These are phyloP conservation scores for Drosophila orosa DNA, from an alignment of 1,140 invertebrate genomes.

Conservation along the genomic window DNA sequence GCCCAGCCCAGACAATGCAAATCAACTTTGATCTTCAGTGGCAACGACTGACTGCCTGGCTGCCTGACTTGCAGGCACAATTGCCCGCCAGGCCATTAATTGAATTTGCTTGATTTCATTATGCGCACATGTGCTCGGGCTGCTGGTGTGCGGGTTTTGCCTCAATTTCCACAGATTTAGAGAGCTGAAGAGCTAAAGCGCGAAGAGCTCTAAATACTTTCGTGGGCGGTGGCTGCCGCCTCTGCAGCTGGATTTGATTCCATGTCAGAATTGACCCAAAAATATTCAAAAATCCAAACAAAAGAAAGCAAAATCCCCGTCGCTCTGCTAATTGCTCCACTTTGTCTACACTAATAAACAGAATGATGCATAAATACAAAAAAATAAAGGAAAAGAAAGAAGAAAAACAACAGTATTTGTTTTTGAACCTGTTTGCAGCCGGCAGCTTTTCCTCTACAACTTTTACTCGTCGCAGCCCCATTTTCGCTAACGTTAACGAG, in stretches of 20 bases:
- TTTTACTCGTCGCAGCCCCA: constrained; percentile 38
- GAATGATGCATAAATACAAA: constrained; percentile 14
- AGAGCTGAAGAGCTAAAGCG: constrained; percentile 11
- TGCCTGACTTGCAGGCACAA: constrained; percentile 39
- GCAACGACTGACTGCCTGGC: constrained; percentile 12
- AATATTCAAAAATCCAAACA: constrained; percentile 29
- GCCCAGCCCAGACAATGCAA: constrained; percentile 37
- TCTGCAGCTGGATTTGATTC: constrained; percentile 28
- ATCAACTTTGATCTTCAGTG: constrained; percentile 34
- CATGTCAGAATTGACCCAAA: constrained; percentile 38
- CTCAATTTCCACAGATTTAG: constrained; percentile 27
- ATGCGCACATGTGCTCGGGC: constrained; percentile 25
- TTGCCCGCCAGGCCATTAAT: constrained; percentile 54
- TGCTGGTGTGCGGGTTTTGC: constrained; percentile 20
- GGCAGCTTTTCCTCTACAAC: constrained; percentile 37
- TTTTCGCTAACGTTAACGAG: constrained; percentile 38
- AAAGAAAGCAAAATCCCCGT: constrained; percentile 23
- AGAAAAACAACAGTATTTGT: constrained; percentile 28
- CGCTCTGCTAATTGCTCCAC: constrained; percentile 53
- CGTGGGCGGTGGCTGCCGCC: constrained; percentile 42
- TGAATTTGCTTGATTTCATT: constrained; percentile 75
- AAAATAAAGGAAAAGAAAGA: background rate
- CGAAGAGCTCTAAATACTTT: constrained; percentile 17
- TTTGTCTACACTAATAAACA: constrained; percentile 39
- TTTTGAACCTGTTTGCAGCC: constrained; percentile 30